Base-by-base conservation (phyloP, 2,113 vertebrate species). In the Prolemur simus region DNA sequence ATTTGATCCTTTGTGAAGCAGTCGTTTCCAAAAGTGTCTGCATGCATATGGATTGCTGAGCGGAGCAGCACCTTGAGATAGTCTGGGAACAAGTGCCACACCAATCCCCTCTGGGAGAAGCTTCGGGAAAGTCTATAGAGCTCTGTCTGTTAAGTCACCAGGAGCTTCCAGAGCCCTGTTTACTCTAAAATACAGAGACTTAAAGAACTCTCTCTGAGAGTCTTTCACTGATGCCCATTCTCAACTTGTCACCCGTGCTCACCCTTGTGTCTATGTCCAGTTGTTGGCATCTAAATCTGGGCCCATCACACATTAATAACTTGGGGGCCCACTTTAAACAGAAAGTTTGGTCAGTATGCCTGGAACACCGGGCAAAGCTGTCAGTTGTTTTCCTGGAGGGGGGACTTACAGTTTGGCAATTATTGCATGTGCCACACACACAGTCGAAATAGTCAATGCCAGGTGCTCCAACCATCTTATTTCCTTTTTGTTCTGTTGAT, bases 301-400 rank as follows among this genome's bases (percentile, higher is more conserved):
- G 52, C 18, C 2, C 7, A 9, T 1, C 39, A 18, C 27, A 6
- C 3, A 12, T 37, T 58, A 39, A 77, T 34, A 25, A 34, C 29
- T 47, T 27, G 23, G 7, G 29, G 17, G 13, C n/a, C 10, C 42
- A 34, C 21, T 64, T 21, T n/a, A 64, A 87, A 60, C 1, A 25
- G 21, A 49, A 97, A 96, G 96, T 95, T 96, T 68, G 18, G 87
- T 25, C 34, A 4, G 23, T 77, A 82, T 81, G 27, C 18, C 39
- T 52, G 17, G 71, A 29, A 23, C 21, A 20, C 34, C 7, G 8
- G 81, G 60, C 64, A 66, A n/a, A 63, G 34, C 45, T 23, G 68
- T 6, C 14, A 0, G 11, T 2, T 12, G 6, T 1, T 10, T 71
- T 60, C 66, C 90, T 13, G 39, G 15, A 68, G 89, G 56, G 3